Conservation (phyloP, 2,888 invertebrate genomes). For the Eupeodes latifasciatus region DNA sequence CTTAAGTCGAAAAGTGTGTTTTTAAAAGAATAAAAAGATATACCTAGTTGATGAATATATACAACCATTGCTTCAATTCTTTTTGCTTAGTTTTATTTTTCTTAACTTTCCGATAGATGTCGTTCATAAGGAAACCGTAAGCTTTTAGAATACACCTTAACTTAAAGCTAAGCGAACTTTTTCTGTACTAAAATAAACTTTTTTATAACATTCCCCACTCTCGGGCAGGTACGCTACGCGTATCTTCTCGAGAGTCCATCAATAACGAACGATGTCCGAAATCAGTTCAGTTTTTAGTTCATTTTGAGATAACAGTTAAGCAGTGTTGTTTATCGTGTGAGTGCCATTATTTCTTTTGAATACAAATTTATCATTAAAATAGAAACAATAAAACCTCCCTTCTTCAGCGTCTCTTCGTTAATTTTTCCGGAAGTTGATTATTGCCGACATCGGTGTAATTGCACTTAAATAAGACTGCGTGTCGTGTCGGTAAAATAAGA, state of each 20-base stretch:
- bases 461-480: slow-evolving; percentile 10
- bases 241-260: slow-evolving; percentile 65
- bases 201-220: slow-evolving; percentile 28
- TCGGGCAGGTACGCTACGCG: slow-evolving; percentile 59
- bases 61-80: no score
- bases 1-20: no score
- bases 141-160: not conserved
- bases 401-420: slow-evolving; percentile 19
- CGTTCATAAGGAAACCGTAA: not conserved
- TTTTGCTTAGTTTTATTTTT: not conserved
- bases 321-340: slow-evolving; percentile 33
- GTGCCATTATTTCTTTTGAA: not conserved
- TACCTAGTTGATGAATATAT: not conserved
- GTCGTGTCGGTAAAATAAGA: slow-evolving; percentile 37
- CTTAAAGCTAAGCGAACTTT: slow-evolving; percentile 7
- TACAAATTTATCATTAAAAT: slow-evolving; percentile 35
- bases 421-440: slow-evolving; percentile 50
- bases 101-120: slow-evolving; percentile 24
- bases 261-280: slow-evolving; percentile 63
- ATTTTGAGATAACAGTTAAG: slow-evolving; percentile 63
- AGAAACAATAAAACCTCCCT: slow-evolving; percentile 25
- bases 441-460: slow-evolving; percentile 43
- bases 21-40: no score
- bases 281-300: slow-evolving; percentile 72
- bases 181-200: slow-evolving; percentile 59